Evolutionary conservation across 53 echinoderm and acorn worm species (phyloP).

Genomic region (Mesocentrotus franciscanus): DNA sequence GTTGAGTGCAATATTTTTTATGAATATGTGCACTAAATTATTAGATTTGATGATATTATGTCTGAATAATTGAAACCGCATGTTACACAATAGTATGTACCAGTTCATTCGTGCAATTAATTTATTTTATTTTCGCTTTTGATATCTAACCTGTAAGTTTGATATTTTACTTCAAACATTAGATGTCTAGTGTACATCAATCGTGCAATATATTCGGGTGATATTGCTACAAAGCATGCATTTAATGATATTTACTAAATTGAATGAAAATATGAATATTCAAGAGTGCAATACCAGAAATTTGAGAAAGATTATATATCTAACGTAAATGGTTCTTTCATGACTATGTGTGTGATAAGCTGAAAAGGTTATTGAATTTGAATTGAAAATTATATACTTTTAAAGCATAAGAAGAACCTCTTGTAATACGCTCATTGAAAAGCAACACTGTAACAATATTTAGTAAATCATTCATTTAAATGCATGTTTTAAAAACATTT

Average conservation of each 20-base stretch:
- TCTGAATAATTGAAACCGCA: background rate
- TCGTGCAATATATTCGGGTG: background rate
- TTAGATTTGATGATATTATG: background rate
- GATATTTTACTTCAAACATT: background rate
- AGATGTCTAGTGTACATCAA: background rate
- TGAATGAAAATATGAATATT: constrained; percentile 17
- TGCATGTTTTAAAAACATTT: background rate
- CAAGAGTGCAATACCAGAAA: constrained; percentile 23
- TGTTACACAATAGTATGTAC: background rate
- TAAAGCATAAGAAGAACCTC: background rate
- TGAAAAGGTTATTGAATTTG: background rate
- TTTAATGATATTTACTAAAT: constrained; percentile 30
- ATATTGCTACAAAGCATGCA: constrained; percentile 6
- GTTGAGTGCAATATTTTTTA: constrained; percentile 26
- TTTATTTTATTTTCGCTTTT: background rate
- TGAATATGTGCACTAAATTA: background rate
- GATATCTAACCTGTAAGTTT: background rate
- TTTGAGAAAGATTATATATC: background rate
- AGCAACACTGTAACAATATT: background rate
- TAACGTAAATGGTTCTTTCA: background rate
- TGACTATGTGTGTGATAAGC: background rate
- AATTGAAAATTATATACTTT: background rate
- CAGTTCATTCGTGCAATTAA: background rate
- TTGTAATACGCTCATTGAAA: background rate
- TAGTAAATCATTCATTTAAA: background rate